A percentile compares a stretch with the other conserved stretches of the same genome.
phyloP scores from a whole-genome alignment of 2,113 vertebrate species.

The Steatornis caripensis region DNA sequence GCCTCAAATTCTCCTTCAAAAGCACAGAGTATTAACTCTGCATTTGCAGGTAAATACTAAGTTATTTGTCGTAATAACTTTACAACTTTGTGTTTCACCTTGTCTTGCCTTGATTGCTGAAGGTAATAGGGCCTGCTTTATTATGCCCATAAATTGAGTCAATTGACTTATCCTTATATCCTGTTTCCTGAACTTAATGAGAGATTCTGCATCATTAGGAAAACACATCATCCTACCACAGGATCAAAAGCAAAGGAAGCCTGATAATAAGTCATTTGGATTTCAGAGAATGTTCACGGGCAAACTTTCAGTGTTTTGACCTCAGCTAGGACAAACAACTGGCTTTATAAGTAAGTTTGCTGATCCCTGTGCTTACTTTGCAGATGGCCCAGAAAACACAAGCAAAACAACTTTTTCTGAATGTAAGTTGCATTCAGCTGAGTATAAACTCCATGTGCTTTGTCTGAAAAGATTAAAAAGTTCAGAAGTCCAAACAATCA shows the following conservation, averaged over 20 bases:
- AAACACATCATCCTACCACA: conserved; percentile 79
- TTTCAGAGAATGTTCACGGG: conserved; percentile 69
- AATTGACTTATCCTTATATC: conserved; percentile 86
- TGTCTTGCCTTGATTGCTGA: conserved; percentile 77
- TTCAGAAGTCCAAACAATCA: neutral
- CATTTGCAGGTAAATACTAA: conserved; percentile 75
- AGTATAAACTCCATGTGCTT: neutral
- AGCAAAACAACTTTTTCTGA: conserved; percentile 2
- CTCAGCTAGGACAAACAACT: conserved; percentile 56
- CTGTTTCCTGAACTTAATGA: conserved; percentile 87
- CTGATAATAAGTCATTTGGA: conserved; percentile 75
- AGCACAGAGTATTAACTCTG: conserved; percentile 69
- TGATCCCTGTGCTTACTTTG: neutral
- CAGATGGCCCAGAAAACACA: conserved; percentile 4
- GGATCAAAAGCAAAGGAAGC: conserved; percentile 79
- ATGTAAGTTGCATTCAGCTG: neutral
- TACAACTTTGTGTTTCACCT: conserved; percentile 78
- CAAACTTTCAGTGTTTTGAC: conserved; percentile 70
- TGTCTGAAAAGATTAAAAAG: neutral
- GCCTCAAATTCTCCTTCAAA: conserved; percentile 68
- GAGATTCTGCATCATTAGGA: conserved; percentile 84
- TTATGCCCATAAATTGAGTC: conserved; percentile 84
- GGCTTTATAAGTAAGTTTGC: conserved; percentile 22
- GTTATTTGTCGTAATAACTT: conserved; percentile 79
- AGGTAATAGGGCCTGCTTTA: conserved; percentile 80